Conservation (phyloP, 2,113 vertebrate genomes). For the Archocentrus centrarchus region DNA sequence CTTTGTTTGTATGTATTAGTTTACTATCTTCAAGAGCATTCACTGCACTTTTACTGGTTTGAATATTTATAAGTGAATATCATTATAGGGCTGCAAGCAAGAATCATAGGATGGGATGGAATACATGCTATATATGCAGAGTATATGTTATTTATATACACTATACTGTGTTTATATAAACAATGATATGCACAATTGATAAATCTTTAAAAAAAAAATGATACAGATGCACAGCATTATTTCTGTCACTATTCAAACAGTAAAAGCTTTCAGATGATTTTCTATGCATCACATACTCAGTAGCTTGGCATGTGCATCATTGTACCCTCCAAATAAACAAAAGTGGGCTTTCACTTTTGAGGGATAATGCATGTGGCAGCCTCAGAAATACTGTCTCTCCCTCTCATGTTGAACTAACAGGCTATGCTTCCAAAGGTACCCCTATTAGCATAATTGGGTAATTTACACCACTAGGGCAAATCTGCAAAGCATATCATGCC, state of each 20-base stretch:
- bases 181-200: not conserved
- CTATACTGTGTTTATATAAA: not conserved
- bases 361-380: conserved; percentile 35
- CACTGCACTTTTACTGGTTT: not conserved
- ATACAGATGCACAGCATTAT: no score
- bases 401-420: conserved; percentile 47
- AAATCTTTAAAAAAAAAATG: no score
- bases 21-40: not conserved
- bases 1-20: not conserved
- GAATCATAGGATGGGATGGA: not conserved
- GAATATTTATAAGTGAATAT: conserved; percentile 31
- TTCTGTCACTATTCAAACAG: not conserved
- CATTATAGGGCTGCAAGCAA: not conserved
- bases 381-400: conserved; percentile 21
- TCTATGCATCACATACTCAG: not conserved
- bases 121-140: not conserved
- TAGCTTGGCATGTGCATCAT: conserved; percentile 18
- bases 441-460: conserved; percentile 55
- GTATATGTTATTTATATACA: not conserved
- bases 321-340: conserved; percentile 24
- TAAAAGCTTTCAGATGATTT: conserved; percentile 21
- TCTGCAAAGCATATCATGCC: conserved; percentile 42
- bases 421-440: conserved; percentile 42
- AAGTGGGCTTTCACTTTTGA: conserved; percentile 36
- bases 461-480: conserved; percentile 46